A percentile compares a stretch with the other conserved stretches of the same genome.
These are phyloP conservation scores for Mirounga angustirostris DNA, from an alignment of 2,113 vertebrate genomes.

Conservation along the genomic window DNA sequence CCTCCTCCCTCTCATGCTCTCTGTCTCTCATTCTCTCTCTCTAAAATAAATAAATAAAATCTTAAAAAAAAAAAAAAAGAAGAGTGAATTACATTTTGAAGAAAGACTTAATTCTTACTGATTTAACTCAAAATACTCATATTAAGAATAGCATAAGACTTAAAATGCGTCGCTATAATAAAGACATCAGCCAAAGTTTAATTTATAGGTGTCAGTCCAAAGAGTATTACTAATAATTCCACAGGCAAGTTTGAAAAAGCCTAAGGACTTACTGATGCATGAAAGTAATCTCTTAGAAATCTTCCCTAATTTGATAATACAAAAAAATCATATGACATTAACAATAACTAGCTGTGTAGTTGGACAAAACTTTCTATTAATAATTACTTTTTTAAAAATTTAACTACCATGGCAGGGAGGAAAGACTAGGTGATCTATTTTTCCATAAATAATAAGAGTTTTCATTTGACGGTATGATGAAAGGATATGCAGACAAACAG, in stretches of 20 bases:
- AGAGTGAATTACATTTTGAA: not conserved
- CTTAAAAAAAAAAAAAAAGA: too few relatives aligned
- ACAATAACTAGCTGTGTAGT: not conserved
- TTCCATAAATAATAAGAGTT: not conserved
- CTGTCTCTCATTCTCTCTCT: too few relatives aligned
- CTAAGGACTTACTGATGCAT: not conserved
- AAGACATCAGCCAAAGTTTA: not conserved
- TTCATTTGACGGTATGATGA: not conserved
- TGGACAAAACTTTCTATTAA: not conserved
- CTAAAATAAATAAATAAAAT: too few relatives aligned
- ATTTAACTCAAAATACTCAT: not conserved
- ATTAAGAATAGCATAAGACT: not conserved
- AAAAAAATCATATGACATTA: not conserved
- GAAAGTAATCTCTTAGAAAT: not conserved
- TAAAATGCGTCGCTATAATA: not conserved
- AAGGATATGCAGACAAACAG: not conserved
- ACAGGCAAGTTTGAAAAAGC: not conserved
- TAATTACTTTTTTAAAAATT: not conserved
- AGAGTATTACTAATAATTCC: not conserved
- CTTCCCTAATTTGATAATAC: not conserved
- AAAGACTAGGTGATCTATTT: not conserved
- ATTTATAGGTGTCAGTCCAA: not conserved
- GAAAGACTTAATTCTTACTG: not conserved
- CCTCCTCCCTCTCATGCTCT: too few relatives aligned
- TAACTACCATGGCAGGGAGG: not conserved